A percentile compares a stretch with the other conserved stretches of the same genome.
Evolutionary conservation across 1,140 invertebrate species (phyloP).

Genomic region (Teleogryllus occipitalis): DNA sequence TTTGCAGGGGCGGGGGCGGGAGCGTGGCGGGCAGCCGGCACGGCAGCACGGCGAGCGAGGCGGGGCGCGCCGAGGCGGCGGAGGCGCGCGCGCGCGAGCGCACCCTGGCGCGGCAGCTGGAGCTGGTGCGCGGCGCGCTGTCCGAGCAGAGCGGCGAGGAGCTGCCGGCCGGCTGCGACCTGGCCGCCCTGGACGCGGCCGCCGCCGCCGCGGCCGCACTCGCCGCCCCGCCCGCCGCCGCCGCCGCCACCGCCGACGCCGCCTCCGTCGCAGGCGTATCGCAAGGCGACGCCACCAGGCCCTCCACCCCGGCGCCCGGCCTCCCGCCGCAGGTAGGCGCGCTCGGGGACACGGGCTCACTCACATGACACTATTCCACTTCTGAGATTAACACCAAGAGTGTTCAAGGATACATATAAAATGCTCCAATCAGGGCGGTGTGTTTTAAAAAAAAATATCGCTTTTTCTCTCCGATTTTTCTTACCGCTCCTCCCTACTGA

Average conservation of each 20-base stretch:
- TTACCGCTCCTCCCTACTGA: no score
- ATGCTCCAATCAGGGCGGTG: no score
- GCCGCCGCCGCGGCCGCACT: background rate
- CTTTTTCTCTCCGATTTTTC: no score
- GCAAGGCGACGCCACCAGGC: background rate
- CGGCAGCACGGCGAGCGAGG: background rate
- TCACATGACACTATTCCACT: no score
- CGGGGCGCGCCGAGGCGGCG: slow-evolving; percentile 41
- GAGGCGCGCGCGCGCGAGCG: slow-evolving; percentile 67
- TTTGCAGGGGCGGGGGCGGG: no score
- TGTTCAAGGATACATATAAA: no score
- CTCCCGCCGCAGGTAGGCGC: background rate
- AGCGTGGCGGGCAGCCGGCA: background rate
- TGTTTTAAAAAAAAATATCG: no score
- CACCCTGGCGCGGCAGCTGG: slow-evolving; percentile 67
- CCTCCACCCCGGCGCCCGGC: background rate
- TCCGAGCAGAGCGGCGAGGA: slow-evolving; percentile 78
- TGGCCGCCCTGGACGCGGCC: slow-evolving; percentile 44
- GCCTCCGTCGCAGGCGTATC: background rate
- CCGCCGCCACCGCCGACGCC: background rate
- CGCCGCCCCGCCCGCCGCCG: background rate
- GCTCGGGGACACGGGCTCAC: no score
- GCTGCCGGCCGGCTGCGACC: slow-evolving; percentile 72
- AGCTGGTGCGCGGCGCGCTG: slow-evolving; percentile 72
- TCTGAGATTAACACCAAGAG: no score